These are phyloP conservation scores for Tretioscincus oriximinensis DNA, from an alignment of 2,113 vertebrate genomes.

Conservation along the genomic window DNA sequence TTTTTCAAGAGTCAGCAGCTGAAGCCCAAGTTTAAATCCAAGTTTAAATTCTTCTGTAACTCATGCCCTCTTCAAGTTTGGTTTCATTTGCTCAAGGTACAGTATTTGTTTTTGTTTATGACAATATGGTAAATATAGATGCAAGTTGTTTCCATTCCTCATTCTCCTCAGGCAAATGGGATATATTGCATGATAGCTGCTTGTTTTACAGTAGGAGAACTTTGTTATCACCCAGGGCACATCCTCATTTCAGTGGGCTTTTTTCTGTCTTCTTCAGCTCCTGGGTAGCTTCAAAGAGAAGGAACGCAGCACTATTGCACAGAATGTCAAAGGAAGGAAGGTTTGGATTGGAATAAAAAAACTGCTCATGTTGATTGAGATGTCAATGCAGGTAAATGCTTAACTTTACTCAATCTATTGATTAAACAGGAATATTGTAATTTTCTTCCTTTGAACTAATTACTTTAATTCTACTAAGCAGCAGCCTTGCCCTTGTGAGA, in stretches of 20 bases:
- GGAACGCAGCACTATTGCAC: constrained; percentile 83
- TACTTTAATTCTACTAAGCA: neutral
- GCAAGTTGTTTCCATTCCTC: neutral
- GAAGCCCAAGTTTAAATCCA: no score
- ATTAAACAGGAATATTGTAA: neutral
- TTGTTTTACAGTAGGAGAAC: neutral
- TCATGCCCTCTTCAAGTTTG: neutral
- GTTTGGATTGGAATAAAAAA: constrained; percentile 97
- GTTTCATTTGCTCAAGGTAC: neutral
- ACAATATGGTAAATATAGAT: neutral
- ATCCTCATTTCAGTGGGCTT: neutral
- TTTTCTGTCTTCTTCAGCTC: constrained; percentile 73
- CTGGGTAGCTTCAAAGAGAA: constrained; percentile 91
- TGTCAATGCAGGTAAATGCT: constrained; percentile 88
- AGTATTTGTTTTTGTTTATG: neutral
- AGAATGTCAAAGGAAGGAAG: constrained; percentile 78
- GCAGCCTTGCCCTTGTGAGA: neutral
- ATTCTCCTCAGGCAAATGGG: no score
- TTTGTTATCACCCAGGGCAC: neutral
- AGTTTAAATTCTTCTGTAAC: neutral
- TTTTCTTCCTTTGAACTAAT: neutral
- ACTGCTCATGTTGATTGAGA: constrained; percentile 96
- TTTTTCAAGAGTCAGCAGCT: no score
- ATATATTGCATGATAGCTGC: neutral
- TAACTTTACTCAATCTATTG: neutral